A percentile compares a stretch with the other conserved stretches of the same genome.
phyloP scores from a whole-genome alignment of 2,888 invertebrate species.

The Cantharis rufa region DNA sequence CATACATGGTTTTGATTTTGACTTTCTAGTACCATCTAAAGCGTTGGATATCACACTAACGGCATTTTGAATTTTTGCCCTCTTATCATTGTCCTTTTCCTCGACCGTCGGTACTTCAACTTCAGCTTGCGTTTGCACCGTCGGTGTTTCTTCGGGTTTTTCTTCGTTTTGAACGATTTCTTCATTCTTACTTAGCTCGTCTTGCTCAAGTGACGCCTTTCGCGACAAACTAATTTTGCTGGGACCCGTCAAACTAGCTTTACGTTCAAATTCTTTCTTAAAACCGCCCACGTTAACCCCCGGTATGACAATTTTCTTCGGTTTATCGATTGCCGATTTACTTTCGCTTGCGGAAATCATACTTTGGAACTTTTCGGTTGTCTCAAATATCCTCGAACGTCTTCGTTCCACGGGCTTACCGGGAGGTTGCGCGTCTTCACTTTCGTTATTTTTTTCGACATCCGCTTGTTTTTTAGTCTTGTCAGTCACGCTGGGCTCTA shows the following conservation, averaged over 20 bases:
- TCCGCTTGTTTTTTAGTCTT: conserved; percentile 30
- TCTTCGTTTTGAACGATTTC: conserved; percentile 21
- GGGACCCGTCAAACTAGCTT: conserved; percentile 65
- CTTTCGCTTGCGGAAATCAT: conserved; percentile 52
- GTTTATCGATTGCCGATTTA: conserved; percentile 59
- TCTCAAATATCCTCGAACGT: conserved; percentile 70
- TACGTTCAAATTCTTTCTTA: conserved; percentile 83
- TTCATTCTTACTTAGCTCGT: conserved; percentile 34
- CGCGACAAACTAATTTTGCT: conserved; percentile 45
- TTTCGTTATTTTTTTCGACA: conserved; percentile 19
- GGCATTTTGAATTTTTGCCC: conserved; percentile 67
- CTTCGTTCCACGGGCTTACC: conserved; percentile 62
- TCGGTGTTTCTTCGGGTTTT: neutral
- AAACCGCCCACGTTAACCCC: conserved; percentile 84
- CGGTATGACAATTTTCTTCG: conserved; percentile 81
- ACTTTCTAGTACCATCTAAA: conserved; percentile 58
- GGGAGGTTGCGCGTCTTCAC: conserved; percentile 43
- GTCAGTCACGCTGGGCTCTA: conserved; percentile 12
- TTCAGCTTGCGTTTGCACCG: neutral
- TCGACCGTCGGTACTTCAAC: conserved; percentile 25
- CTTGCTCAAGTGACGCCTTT: conserved; percentile 36
- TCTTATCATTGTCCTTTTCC: conserved; percentile 54
- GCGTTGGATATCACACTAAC: conserved; percentile 75
- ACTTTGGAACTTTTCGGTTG: conserved; percentile 71
- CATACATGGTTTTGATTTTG: conserved; percentile 55